Base-by-base conservation (phyloP, 2,797 vertebrate genomes). In the Hozukius guyotensis region DNA sequence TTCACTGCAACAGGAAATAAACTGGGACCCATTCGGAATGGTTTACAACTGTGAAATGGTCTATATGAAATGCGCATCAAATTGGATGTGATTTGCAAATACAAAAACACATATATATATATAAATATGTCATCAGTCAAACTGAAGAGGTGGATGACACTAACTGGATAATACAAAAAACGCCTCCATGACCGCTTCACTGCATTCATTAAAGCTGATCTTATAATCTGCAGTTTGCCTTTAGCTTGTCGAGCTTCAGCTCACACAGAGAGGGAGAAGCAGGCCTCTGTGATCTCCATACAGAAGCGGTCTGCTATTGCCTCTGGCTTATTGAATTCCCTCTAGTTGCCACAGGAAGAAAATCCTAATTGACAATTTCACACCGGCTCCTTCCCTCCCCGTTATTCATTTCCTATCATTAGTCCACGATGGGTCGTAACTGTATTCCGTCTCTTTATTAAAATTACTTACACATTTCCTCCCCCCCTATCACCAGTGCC, bases 281-380 rank as follows among this genome's bases (percentile, higher is more conserved):
- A 53, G 62, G 78, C 71, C 62, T 77, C 63, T 75, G 46, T 81
- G 75, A 88, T 84, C 77, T 68, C 69, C 73, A 75, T 67, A 81
- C 34, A 81, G 61, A 75, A 49, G 69, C 20, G 38, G 60, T 36
- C 74, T 60, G 68, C 82, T 80, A 12, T 77, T 75, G 82, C 82
- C 83, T 73, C 61, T 81, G 88, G 88, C 81, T 87, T 77, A 89
- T 86, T 87, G 76, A 90, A 88, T 90, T 89, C 86, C 86, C 87
- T 77, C 55, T 22, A 73, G 88, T 81, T 81, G 68, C 88, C 70
- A 63, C 90, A 84, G 89, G 83, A 92, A 88, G 88, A 91, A 90
- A 91, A 93, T 88, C 85, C 87, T 91, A 89, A 94, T 89, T 92
- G 91, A 91, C 89, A 91, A 90, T 90, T 92, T 90, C 85, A 90